A percentile compares a stretch with the other conserved stretches of the same genome.
Conservation (phyloP, 2,113 vertebrate species). For the Equus przewalskii region DNA sequence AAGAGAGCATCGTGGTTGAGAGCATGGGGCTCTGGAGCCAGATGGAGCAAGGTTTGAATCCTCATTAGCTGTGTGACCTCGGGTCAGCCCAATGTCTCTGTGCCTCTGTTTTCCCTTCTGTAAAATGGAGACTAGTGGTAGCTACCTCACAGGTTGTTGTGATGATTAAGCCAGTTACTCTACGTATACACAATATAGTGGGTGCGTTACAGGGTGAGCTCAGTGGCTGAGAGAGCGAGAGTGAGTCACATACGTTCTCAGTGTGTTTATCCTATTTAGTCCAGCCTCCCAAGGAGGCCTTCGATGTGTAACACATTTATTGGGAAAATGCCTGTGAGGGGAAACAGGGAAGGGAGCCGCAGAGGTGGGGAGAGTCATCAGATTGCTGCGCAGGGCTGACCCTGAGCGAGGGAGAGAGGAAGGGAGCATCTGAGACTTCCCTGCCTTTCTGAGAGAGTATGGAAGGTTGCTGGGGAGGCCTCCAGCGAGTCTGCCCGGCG, state of each 20-base stretch:
- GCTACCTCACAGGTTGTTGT: neutral
- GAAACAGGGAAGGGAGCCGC: neutral
- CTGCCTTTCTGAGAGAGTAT: neutral
- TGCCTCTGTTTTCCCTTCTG: neutral
- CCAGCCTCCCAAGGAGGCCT: neutral
- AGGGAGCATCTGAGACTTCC: neutral
- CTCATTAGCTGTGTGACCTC: neutral
- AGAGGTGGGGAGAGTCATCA: neutral
- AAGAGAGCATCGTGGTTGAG: neutral
- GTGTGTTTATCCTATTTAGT: neutral
- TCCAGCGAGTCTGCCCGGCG: neutral
- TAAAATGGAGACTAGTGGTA: neutral
- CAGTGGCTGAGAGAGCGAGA: neutral
- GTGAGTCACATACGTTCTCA: neutral
- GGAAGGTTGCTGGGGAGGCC: neutral
- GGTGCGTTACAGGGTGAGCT: neutral
- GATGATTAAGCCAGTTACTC: neutral
- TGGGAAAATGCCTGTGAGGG: neutral
- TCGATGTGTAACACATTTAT: neutral
- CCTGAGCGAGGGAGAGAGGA: neutral
- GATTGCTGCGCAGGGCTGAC: too few relatives aligned
- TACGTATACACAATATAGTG: neutral
- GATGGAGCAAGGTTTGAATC: neutral
- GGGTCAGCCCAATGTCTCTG: neutral
- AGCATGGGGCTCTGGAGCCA: neutral